These are phyloP conservation scores for Geococcyx californianus DNA, from an alignment of 2,113 vertebrate species.

Conservation along the genomic window DNA sequence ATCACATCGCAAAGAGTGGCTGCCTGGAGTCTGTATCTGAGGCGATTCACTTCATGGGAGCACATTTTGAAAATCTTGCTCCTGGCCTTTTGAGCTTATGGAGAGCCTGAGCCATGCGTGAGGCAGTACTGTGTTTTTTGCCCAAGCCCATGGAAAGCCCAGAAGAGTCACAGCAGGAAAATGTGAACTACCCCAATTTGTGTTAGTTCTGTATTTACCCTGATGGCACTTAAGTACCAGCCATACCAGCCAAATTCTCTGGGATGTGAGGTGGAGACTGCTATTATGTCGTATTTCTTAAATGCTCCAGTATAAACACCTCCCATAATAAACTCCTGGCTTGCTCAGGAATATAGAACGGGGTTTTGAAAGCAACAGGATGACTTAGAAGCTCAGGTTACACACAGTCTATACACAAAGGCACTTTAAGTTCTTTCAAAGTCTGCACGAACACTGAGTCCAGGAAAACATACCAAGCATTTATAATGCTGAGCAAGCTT, in stretches of 20 bases:
- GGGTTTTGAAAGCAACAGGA: not conserved
- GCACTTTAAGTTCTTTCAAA: not conserved
- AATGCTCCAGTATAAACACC: not conserved
- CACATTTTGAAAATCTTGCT: not conserved
- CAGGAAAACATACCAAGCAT: not conserved
- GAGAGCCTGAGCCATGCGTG: fast-evolving
- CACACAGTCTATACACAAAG: not conserved
- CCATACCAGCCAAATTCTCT: not conserved
- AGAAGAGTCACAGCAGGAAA: not conserved
- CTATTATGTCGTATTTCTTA: not conserved
- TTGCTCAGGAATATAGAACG: not conserved
- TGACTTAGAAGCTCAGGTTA: not conserved
- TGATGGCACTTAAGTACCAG: not conserved
- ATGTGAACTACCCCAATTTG: not conserved
- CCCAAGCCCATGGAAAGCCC: not conserved
- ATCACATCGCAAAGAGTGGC: not conserved
- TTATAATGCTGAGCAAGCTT: not conserved
- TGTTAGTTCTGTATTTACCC: not conserved
- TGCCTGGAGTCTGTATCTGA: not conserved
- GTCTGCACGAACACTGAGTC: not conserved
- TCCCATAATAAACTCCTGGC: not conserved
- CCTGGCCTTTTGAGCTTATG: fast-evolving
- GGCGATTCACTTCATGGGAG: not conserved
- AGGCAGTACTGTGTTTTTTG: not conserved
- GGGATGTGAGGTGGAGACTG: not conserved